phyloP scores from a whole-genome alignment of 2,888 invertebrate species.

The Ligdia adustata region DNA sequence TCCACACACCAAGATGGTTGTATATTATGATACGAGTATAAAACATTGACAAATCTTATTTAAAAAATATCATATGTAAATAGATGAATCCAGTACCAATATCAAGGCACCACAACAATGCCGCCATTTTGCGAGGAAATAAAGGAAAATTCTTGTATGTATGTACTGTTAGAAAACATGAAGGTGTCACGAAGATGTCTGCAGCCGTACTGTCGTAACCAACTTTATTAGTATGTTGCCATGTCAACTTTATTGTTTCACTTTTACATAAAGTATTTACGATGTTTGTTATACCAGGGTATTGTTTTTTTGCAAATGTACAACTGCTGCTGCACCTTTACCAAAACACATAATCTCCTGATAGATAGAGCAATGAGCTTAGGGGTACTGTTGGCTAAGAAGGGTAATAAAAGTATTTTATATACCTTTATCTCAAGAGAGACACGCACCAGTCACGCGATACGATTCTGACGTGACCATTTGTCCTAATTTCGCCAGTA shows the following conservation, averaged over 20 bases:
- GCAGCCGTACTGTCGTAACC: slow-evolving; percentile 34
- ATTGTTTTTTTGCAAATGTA: too few relatives aligned
- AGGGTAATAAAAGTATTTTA: slow-evolving; percentile 73
- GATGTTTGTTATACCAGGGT: too few relatives aligned
- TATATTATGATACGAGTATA: too few relatives aligned
- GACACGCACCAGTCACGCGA: slow-evolving; percentile 60
- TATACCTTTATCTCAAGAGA: slow-evolving; percentile 49
- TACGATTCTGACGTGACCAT: slow-evolving; percentile 53
- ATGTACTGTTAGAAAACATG: slow-evolving; percentile 24
- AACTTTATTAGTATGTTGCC: slow-evolving; percentile 41
- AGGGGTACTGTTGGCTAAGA: slow-evolving; percentile 62
- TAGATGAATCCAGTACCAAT: too few relatives aligned
- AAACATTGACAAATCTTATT: too few relatives aligned
- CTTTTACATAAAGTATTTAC: slow-evolving; percentile 41
- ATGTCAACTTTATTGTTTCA: slow-evolving; percentile 43
- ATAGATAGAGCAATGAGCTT: slow-evolving; percentile 63
- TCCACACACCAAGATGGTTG: too few relatives aligned
- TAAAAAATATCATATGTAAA: too few relatives aligned
- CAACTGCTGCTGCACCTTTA: too few relatives aligned
- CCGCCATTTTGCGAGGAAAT: too few relatives aligned
- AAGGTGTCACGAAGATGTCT: slow-evolving; percentile 36
- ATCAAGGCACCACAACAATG: too few relatives aligned
- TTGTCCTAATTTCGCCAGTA: slow-evolving; percentile 59
- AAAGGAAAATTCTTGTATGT: too few relatives aligned
- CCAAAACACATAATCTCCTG: slow-evolving; percentile 41